Evolutionary conservation across 2,888 invertebrate species (phyloP), one percentile per base, ranked within the genome.

Genomic region (Athalia cordata): DNA sequence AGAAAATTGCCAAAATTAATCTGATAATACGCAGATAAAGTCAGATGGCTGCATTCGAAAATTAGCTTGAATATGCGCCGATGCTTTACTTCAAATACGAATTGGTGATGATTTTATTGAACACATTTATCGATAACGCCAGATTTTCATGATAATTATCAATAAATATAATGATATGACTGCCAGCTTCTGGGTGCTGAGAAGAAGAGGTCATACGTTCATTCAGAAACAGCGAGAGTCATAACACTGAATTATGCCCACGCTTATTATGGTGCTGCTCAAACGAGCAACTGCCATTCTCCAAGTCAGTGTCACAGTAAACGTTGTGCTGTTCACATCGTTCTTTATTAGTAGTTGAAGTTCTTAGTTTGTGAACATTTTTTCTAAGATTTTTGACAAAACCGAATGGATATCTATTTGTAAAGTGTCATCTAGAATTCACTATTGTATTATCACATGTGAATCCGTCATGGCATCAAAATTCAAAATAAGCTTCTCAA

Each of bases 241-340:
- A 72, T 59, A 72, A 75, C 49, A 50, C 29, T 29, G 62, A 62
- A n/a, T 75, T 75, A 43, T 62, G 59, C 75, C 75, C 45, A 75
- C 64, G 50, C 52, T 64, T 52, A 7, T 61, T 52, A 50, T 75
- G 61, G 55, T 52, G 29, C 62, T 75, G 43, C 75, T 57, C 29
- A 75, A 75, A 62, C 29, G 4, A 4, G 13, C 62, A 45, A 13
- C 75, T 29, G 50, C 75, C 75, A 75, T 43, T 75, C 61, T 62
- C 75, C 62, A 52, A 75, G 50, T 62, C 64, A 75, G 75, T 75
- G 75, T 61, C 75, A 50, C 75, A 62, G 59, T 43, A n/a, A 75
- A 9, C 75, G 62, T 75, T 52, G 75, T 75, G 47, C 75, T 50
- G 75, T 75, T 75, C 75, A 50, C 62, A 75, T 64, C 75, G 75